These are phyloP conservation scores for Lepilemur ruficaudatus DNA, from an alignment of 2,797 vertebrate genomes.

Conservation along the genomic window DNA sequence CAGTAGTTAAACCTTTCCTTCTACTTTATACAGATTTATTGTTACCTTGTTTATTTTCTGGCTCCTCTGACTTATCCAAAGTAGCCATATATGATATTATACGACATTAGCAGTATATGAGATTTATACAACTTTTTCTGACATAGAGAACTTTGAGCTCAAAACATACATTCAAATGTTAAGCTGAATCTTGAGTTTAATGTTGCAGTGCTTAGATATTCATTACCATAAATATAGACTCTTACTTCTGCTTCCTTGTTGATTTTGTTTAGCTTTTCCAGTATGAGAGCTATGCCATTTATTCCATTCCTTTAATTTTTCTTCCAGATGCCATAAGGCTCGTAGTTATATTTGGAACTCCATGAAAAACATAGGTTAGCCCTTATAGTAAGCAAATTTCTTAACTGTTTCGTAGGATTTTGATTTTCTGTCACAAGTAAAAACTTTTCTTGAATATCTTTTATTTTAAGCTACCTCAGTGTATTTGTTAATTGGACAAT, in stretches of 20 bases:
- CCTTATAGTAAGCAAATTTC: not conserved
- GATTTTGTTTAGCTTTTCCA: not conserved
- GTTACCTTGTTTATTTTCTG: conserved; percentile 24
- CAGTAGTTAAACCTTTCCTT: not conserved
- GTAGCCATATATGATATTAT: not conserved
- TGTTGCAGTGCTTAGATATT: not conserved
- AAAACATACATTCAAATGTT: not conserved
- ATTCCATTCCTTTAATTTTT: not conserved
- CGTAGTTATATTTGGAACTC: not conserved
- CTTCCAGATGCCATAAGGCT: not conserved
- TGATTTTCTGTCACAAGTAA: not conserved
- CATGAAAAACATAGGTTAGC: not conserved
- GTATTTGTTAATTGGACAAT: conserved; percentile 14
- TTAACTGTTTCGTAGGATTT: not conserved
- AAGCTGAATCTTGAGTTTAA: not conserved
- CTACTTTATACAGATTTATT: not conserved
- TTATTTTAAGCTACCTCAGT: not conserved
- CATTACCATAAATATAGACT: not conserved
- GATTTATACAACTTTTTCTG: not conserved
- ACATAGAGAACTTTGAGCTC: not conserved
- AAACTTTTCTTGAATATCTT: not conserved
- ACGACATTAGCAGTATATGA: not conserved
- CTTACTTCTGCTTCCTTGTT: not conserved
- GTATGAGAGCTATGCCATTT: not conserved
- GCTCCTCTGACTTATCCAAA: not conserved